Evolutionary conservation across 2,113 vertebrate species (phyloP).

Genomic region (Eleginops maclovinus): DNA sequence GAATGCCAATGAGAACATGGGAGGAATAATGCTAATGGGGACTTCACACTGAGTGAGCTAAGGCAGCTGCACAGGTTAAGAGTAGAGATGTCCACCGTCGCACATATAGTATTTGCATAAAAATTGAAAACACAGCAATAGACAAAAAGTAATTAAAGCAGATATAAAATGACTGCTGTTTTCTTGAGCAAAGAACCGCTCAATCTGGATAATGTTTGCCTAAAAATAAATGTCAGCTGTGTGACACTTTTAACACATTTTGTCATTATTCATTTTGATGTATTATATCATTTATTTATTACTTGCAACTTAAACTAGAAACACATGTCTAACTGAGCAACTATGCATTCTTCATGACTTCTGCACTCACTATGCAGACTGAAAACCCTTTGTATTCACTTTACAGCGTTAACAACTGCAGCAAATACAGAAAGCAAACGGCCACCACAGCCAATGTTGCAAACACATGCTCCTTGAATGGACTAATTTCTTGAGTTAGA

Average conservation of each 20-base stretch:
- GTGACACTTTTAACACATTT: background rate
- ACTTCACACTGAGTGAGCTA: background rate
- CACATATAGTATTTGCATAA: background rate
- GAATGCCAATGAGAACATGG: background rate
- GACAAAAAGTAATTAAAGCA: too few species aligned
- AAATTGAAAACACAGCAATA: too few species aligned
- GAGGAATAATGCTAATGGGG: background rate
- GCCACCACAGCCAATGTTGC: too few species aligned
- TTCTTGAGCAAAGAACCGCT: background rate
- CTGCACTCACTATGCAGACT: too few species aligned
- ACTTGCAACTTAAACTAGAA: background rate
- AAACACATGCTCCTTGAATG: too few species aligned
- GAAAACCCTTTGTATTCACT: too few species aligned
- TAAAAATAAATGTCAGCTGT: background rate
- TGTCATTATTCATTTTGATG: background rate
- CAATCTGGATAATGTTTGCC: background rate
- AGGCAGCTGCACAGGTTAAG: constrained; percentile 5
- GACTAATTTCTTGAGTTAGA: too few species aligned
- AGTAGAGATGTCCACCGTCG: background rate
- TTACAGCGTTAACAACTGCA: too few species aligned
- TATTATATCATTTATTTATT: too few species aligned
- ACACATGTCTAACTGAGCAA: background rate
- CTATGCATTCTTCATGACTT: background rate
- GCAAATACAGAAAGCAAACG: too few species aligned
- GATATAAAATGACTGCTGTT: background rate